phyloP scores from a whole-genome alignment of 2,797 vertebrate genomes.

The Chelmon rostratus region DNA sequence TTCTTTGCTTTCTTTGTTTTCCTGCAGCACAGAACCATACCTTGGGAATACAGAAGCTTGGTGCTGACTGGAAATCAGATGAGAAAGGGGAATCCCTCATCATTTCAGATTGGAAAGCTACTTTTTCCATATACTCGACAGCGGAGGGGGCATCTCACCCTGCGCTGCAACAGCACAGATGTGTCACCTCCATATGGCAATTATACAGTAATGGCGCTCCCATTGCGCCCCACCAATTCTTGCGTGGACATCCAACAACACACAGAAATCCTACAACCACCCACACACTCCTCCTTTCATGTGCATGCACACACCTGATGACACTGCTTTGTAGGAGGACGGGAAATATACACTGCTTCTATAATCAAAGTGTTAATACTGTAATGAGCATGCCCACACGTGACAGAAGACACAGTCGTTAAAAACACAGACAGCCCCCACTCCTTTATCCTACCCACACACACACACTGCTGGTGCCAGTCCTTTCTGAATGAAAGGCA shows the following conservation, averaged over 20 bases:
- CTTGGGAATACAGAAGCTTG: constrained; percentile 4
- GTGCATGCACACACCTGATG: constrained; percentile 13
- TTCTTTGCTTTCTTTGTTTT: constrained; percentile 44
- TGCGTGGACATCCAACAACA: neutral
- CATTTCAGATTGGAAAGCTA: neutral
- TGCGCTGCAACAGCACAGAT: constrained; percentile 18
- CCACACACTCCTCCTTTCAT: constrained; percentile 14
- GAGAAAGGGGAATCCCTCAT: constrained; percentile 37
- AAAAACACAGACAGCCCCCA: constrained; percentile 48
- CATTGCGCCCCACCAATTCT: neutral
- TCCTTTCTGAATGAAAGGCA: constrained; percentile 64
- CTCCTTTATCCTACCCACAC: constrained; percentile 64
- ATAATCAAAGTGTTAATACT: constrained; percentile 24
- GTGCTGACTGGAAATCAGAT: constrained; percentile 11
- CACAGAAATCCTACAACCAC: constrained; percentile 14
- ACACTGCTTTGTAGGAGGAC: constrained; percentile 19
- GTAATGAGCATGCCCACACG: constrained; percentile 37
- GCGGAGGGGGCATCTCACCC: neutral
- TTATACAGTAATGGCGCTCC: constrained; percentile 16
- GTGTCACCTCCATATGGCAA: constrained; percentile 24
- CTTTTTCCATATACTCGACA: constrained; percentile 9
- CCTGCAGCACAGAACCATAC: constrained; percentile 24
- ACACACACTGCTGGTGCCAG: constrained; percentile 45
- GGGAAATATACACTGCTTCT: constrained; percentile 16
- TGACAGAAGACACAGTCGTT: constrained; percentile 39